A percentile compares a stretch with the other conserved stretches of the same genome.
These are phyloP conservation scores for Tetrapedia diversipes DNA, from an alignment of 2,888 invertebrate genomes.

Conservation along the genomic window DNA sequence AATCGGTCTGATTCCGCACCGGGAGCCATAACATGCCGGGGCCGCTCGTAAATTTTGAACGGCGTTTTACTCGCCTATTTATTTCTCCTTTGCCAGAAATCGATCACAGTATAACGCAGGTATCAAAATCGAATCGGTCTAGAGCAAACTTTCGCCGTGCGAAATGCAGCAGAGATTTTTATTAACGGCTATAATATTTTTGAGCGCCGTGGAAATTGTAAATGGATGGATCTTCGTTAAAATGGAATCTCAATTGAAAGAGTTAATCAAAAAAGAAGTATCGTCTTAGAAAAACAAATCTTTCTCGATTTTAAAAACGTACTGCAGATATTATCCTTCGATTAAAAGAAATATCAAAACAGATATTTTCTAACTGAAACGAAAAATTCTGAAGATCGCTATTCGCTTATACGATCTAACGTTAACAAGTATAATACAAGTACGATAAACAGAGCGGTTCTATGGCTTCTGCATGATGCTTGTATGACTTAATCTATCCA, in stretches of 20 bases:
- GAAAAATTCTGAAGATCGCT: background rate
- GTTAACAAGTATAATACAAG: background rate
- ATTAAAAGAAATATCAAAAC: background rate
- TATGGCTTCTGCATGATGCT: background rate
- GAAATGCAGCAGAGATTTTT: constrained; percentile 17
- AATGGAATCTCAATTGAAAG: background rate
- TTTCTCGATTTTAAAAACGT: too few species aligned
- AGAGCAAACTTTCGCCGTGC: constrained; percentile 12
- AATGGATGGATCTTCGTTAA: background rate
- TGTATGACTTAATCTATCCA: too few species aligned
- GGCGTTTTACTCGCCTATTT: constrained; percentile 67
- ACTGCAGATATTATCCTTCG: too few species aligned
- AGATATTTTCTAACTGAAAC: background rate
- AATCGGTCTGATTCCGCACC: constrained; percentile 66
- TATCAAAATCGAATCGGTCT: constrained; percentile 55
- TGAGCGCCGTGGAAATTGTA: background rate
- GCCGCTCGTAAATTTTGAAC: constrained; percentile 74
- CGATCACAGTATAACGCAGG: constrained; percentile 56
- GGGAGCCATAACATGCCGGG: constrained; percentile 59
- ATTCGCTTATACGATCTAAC: background rate
- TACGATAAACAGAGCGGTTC: background rate
- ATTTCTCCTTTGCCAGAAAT: constrained; percentile 65
- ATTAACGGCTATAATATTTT: background rate
- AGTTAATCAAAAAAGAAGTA: too few species aligned
- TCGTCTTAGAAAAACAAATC: too few species aligned